Percentiles rank a stretch among this genome's conserved stretches.
Conservation (phyloP, 1,140 invertebrate species). For the Papilio aristodemus region DNA sequence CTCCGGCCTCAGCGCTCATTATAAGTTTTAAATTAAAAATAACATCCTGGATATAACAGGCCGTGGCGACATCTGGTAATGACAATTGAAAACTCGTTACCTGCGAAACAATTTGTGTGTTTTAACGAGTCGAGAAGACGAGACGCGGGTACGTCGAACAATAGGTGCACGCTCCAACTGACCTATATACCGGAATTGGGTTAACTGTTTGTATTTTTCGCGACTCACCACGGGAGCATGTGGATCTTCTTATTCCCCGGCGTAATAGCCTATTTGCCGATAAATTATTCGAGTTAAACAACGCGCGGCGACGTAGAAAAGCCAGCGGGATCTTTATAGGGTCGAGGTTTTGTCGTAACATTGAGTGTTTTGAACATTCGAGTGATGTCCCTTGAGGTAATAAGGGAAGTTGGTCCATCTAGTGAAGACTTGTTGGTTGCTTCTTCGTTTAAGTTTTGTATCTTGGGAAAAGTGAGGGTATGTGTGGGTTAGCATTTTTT, state of each 20-base stretch:
- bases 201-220: conserved; percentile 59
- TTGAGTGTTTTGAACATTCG: conserved; percentile 29
- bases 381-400: neutral
- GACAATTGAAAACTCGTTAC: conserved; percentile 39
- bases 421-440: conserved; percentile 2
- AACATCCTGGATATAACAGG: conserved; percentile 32
- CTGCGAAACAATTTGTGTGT: conserved; percentile 42
- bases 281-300: conserved; percentile 56
- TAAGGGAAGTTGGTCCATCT: neutral
- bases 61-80: conserved; percentile 35
- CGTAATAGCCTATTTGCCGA: conserved; percentile 58
- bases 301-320: conserved; percentile 23
- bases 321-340: conserved; percentile 16
- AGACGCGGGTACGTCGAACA: conserved; percentile 44
- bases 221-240: conserved; percentile 42
- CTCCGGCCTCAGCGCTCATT: conserved; percentile 28
- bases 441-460: neutral
- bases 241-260: conserved; percentile 41
- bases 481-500: neutral
- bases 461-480: neutral
- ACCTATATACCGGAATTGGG: conserved; percentile 56
- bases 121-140: conserved; percentile 46
- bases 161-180: conserved; percentile 46
- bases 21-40: conserved; percentile 35
- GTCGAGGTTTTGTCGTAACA: conserved; percentile 27